Evolutionary conservation across 2,113 vertebrate genomes (phyloP), one percentile per base, ranked within the genome.

Genomic region (Sterna hirundo): DNA sequence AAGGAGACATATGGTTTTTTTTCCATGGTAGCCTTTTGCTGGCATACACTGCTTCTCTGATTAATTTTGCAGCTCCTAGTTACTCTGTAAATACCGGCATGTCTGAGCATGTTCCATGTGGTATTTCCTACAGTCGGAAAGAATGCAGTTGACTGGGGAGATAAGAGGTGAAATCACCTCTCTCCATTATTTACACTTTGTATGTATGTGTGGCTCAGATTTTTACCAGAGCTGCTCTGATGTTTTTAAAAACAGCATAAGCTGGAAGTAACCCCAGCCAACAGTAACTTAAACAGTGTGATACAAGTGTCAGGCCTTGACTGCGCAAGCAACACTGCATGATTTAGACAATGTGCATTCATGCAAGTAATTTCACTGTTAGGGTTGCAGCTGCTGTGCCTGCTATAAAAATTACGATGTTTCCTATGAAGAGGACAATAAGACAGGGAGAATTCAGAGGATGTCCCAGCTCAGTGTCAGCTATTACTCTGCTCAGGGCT

Each of bases 81-180:
- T 75, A 93, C 96, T 95, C 80, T 78, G 61, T 93, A 96, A 97
- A 97, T 5, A 96, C 93, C 88, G 90, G 88, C 95, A 46, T 69
- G 97, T 64, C 96, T 89, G 85, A 95, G 83, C 97, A 65, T 23
- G 96, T 94, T 78, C 83, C 58, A 6, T 51, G 91, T 94, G 96
- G 72, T 30, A 88, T 94, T 95, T 97, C 76, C 92, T 91, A 88
- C 94, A 8, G 93, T 90, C 96, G 93, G 91, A 83, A 93, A 46
- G 92, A 94, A 92, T 71, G 92, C 91, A 61, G 1, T 11, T 60
- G 82, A 83, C 78, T 60, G 83, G 79, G 70, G 64, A 78, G 38
- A 61, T 34, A 58, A 90, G 79, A 58, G 66, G 13, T 76, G 75
- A 91, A 95, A 91, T 72, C 74, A 83, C 36, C 78, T 82, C 90